A percentile compares a stretch with the other conserved stretches of the same genome.
Conservation (phyloP, 2,888 invertebrate species). For the Drosophila pseudotakahashii region DNA sequence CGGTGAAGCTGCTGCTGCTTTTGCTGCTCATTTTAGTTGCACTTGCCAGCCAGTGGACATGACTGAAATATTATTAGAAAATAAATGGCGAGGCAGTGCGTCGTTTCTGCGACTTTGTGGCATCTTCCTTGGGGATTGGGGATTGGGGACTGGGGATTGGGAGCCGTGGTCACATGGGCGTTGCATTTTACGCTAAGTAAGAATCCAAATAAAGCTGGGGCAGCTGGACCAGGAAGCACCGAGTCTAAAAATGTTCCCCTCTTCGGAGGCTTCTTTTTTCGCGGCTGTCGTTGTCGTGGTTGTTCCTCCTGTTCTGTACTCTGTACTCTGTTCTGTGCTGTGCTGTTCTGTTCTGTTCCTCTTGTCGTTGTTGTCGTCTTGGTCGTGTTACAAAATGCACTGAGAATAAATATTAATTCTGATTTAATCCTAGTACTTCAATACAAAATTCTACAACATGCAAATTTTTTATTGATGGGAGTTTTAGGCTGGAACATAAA, state of each 20-base stretch:
- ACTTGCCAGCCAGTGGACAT: conserved; percentile 63
- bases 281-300: conserved; percentile 41
- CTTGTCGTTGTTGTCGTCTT: conserved; percentile 57
- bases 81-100: conserved; percentile 73
- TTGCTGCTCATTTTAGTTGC: conserved; percentile 48
- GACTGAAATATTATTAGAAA: conserved; percentile 77
- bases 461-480: too few species aligned
- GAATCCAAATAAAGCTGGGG: conserved; percentile 65
- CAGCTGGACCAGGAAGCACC: conserved; percentile 70
- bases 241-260: conserved; percentile 62
- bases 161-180: conserved; percentile 60
- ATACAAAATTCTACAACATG: too few species aligned
- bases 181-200: conserved; percentile 71
- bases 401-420: neutral
- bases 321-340: neutral
- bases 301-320: conserved; percentile 27
- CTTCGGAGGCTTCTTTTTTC: conserved; percentile 11
- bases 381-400: conserved; percentile 58
- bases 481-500: too few species aligned
- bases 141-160: neutral
- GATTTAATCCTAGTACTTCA: too few species aligned
- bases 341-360: conserved; percentile 23
- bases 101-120: conserved; percentile 26
- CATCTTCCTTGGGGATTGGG: conserved; percentile 12
- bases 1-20: neutral